Evolutionary conservation across 2,113 vertebrate species (phyloP).

Genomic region (Pelusios castaneus): DNA sequence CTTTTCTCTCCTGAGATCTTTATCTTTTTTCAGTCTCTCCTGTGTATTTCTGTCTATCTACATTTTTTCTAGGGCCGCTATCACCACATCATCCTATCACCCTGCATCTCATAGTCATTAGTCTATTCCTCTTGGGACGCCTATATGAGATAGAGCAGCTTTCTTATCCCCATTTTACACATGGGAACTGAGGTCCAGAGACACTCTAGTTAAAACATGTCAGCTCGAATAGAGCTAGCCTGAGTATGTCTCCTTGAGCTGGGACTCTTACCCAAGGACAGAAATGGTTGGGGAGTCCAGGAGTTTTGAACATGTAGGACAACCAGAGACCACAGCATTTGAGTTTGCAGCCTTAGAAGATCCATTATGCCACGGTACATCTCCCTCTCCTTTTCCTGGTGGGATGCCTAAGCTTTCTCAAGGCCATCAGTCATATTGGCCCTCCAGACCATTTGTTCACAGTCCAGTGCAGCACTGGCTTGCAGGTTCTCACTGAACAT

Average conservation of each 20-base stretch:
- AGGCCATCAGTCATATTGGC: neutral
- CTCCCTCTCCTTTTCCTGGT: neutral
- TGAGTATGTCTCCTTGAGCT: neutral
- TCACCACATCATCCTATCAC: neutral
- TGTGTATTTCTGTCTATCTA: neutral
- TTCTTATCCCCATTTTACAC: neutral
- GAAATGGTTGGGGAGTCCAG: neutral
- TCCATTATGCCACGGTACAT: neutral
- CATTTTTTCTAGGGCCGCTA: neutral
- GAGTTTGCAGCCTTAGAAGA: neutral
- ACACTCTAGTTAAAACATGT: neutral
- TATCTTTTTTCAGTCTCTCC: neutral
- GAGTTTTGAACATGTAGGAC: neutral
- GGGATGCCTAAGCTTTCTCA: neutral
- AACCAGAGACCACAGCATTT: neutral
- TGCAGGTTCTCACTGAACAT: neutral
- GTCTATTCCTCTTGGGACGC: neutral
- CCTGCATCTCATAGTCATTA: neutral
- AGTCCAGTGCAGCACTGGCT: neutral
- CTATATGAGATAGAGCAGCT: neutral
- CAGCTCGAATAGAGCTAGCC: neutral
- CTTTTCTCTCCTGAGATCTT: neutral
- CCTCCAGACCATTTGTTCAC: neutral
- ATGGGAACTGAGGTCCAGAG: neutral
- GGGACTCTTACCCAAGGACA: neutral